Evolutionary conservation across 1,140 invertebrate species (phyloP), one percentile per base, ranked within the genome.

Genomic region (Maniola jurtina): DNA sequence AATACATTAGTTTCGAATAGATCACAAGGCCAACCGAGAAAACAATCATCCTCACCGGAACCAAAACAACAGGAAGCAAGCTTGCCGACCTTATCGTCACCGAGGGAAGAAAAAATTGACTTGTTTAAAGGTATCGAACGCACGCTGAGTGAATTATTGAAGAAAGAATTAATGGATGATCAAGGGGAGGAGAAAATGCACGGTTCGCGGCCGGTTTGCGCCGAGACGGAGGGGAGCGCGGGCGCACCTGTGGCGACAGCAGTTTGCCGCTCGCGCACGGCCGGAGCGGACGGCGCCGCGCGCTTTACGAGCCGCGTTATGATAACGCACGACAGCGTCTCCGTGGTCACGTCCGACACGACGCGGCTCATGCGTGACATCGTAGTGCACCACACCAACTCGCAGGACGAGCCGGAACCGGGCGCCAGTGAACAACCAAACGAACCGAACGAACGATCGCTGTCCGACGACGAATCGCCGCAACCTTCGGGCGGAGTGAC

Each of bases 291-390:
- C 83, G 90, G 81, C 72, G 92, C 80, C 73, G 95, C 95, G 88
- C 95, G 95, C 78, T 96, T 96, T 82, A 95, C 94, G 74, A 96
- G 96, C 91, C 93, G 96, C 91, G 95, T 96, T 86, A 96, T 96
- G 95, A 96, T 97, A 88, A 97, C 94, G 71, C 94, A 95, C 88
- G 94, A 95, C 82, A 82, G 93, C 72, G 94, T 95, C 69, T 95
- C 93, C 80, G 94, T 95, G 54, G 93, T 95, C 75, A 94, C 94
- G 64, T 93, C 92, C 70, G 94, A 95, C 79, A 95, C 94, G 72
- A 95, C 94, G 72, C 94, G 92, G 70, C 90, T 95, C 68, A 92
- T 95, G 79, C 93, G 93, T 70, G 88, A 91, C 70, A 87, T 93
- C 67, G 90, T 92, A 66, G 92, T 93, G 76, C 90, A 92, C 50